Evolutionary conservation across 2,797 vertebrate genomes (phyloP).

Genomic region (Neosilurus hyrtlii): DNA sequence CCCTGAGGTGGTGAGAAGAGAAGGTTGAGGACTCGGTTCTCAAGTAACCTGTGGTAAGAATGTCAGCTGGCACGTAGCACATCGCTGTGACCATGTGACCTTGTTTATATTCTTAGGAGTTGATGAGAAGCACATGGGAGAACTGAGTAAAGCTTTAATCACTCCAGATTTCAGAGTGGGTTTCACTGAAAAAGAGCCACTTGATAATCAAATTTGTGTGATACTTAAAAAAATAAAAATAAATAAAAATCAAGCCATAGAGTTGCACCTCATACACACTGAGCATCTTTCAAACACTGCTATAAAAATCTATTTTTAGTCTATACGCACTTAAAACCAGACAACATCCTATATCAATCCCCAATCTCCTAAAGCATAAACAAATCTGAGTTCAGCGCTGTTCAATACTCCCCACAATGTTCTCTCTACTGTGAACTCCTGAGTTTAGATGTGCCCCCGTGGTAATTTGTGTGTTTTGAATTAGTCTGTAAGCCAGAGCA

Average conservation of each 20-base stretch:
- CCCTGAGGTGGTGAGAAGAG: not conserved
- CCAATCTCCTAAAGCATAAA: not conserved
- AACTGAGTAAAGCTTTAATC: not conserved
- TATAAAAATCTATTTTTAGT: not conserved
- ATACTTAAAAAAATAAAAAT: too few relatives aligned
- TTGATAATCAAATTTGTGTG: not conserved
- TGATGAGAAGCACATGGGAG: constrained; percentile 22
- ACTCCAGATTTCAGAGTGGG: not conserved
- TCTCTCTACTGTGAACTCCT: not conserved
- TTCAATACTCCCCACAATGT: not conserved
- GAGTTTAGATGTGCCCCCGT: not conserved
- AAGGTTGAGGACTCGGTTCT: constrained; percentile 6
- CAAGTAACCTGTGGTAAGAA: not conserved
- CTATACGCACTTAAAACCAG: not conserved
- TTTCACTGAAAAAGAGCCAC: not conserved
- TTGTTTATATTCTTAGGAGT: not conserved
- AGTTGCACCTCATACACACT: not conserved
- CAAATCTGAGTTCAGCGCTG: not conserved
- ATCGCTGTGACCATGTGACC: not conserved
- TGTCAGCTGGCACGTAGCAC: not conserved
- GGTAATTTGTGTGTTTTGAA: too few relatives aligned
- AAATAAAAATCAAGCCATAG: not conserved
- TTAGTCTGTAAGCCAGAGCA: too few relatives aligned
- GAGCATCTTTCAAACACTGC: not conserved
- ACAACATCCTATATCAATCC: not conserved